Base-by-base conservation (phyloP, 2,113 vertebrate species). In the Thinocorus orbignyianus region DNA sequence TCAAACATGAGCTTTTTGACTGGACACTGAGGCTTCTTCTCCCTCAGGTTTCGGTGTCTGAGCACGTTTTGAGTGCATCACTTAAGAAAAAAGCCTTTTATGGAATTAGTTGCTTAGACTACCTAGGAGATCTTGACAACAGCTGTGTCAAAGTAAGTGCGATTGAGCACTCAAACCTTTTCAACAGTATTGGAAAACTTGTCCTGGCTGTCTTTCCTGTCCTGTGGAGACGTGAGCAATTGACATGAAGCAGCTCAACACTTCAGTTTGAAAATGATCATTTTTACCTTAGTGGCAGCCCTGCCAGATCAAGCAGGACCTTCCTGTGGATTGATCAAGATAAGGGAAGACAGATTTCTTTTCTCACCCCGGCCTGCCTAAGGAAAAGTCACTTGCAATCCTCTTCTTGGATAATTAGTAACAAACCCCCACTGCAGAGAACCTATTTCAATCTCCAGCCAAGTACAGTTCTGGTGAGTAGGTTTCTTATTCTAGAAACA, bases 381-480 rank as follows among this genome's bases (percentile, higher is more conserved):
- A 93, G 89, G 86, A 96, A 79, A 96, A 95, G 89, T 95, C 88
- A 84, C 77, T 92, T 70, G 49, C 28, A 80, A 89, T 91, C 79
- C 42, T 85, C 57, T 84, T 94, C 93, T 93, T 54, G 62, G 88
- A 6, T 94, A 86, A 95, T 94, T 78, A 86, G 55, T 55, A 92
- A 74, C 35, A 70, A 41, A 6, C 69, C 44, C 64, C 42, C 41
- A 17, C 68, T 58, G 55, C 81, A 93, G 71, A 78, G 55, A 74
- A 48, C 85, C 76, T 64, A 0, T 65, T 90, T 91, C 62, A 61
- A 4, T 80, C 62, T 69, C 64, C 66, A 77, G 42, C 72, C 90
- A 86, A 94, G 60, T 23, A 35, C n/a, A 19, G 64, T 33, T 86
- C 88, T 94, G 85, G 55, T 70, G 68, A 73, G 79, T 25, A 66